Percentiles rank a stretch among this genome's conserved stretches.
These are phyloP conservation scores for Lepidochrysops patricia DNA, from an alignment of 2,888 invertebrate species.

Conservation along the genomic window DNA sequence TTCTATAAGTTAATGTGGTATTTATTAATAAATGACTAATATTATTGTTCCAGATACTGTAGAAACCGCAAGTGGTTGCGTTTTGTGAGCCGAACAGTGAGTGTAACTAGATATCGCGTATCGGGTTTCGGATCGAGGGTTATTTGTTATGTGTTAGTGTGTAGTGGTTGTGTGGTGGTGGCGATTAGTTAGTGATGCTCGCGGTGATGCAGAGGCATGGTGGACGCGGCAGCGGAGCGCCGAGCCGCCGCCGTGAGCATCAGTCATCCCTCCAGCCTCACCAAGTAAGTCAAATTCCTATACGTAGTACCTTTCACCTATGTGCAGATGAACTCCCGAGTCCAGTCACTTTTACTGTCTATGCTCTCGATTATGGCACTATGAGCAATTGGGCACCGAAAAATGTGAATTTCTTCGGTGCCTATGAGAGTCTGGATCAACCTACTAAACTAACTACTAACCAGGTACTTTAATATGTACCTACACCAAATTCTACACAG, in stretches of 20 bases:
- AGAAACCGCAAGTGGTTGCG: constrained; percentile 4
- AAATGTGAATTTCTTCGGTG: no score
- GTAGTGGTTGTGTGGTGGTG: constrained; percentile 48
- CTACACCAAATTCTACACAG: no score
- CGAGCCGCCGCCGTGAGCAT: constrained; percentile 60
- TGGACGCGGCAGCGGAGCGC: constrained; percentile 72
- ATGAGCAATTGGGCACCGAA: no score
- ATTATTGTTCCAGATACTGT: constrained; percentile 12
- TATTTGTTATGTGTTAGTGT: constrained; percentile 35
- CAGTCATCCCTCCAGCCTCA: constrained; percentile 56
- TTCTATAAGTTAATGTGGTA: background rate
- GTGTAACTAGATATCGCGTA: constrained; percentile 28
- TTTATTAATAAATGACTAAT: background rate
- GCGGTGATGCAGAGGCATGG: constrained; percentile 73
- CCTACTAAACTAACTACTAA: no score
- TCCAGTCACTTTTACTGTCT: no score
- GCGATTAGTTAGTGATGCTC: constrained; percentile 62
- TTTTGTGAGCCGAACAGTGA: constrained; percentile 10
- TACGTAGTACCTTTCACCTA: no score
- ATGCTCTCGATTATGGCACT: no score
- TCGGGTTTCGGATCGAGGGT: constrained; percentile 37
- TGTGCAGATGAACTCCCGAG: no score
- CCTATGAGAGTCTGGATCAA: no score
- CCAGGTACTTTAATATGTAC: no score
- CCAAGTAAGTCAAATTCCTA: constrained; percentile 50